Percentiles rank a stretch among this genome's conserved stretches.
These are phyloP conservation scores for Pogona vitticeps DNA, from an alignment of 2,113 vertebrate species.

Conservation along the genomic window DNA sequence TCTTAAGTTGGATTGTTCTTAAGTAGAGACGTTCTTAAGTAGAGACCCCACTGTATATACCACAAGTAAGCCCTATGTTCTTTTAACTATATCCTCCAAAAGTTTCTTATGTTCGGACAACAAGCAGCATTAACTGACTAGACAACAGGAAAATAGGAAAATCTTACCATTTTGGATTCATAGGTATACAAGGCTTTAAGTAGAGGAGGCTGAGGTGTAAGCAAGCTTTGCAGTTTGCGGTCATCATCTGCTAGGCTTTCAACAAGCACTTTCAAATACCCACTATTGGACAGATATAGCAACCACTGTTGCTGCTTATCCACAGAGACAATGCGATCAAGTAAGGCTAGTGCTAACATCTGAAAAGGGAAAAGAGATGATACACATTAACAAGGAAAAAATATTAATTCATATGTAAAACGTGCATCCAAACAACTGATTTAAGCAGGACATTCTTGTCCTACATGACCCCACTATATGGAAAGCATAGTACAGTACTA, in stretches of 20 bases:
- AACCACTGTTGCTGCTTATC: slow-evolving; percentile 96
- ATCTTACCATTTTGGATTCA: slow-evolving; percentile 95
- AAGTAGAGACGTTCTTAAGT: too few relatives aligned
- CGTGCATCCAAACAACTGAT: background rate
- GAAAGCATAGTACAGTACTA: slow-evolving; percentile 4
- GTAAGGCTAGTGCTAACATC: slow-evolving; percentile 93
- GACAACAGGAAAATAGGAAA: background rate
- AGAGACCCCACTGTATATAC: too few relatives aligned
- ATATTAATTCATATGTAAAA: background rate
- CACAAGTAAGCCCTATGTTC: too few relatives aligned
- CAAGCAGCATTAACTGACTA: too few relatives aligned
- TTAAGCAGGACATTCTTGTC: slow-evolving; percentile 28
- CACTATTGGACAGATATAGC: slow-evolving; percentile 92
- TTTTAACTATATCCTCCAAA: too few relatives aligned
- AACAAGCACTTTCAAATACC: slow-evolving; percentile 94
- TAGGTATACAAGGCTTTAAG: slow-evolving; percentile 96
- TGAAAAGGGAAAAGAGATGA: slow-evolving; percentile 52
- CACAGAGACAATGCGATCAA: slow-evolving; percentile 91
- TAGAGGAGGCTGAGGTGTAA: slow-evolving; percentile 89
- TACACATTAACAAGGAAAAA: background rate
- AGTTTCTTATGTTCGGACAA: too few relatives aligned
- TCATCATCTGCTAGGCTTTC: slow-evolving; percentile 94
- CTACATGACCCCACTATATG: background rate
- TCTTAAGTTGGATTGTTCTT: too few relatives aligned
- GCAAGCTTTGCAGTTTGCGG: slow-evolving; percentile 85